Conservation (phyloP, 2,113 vertebrate genomes). For the Rynchops niger region DNA sequence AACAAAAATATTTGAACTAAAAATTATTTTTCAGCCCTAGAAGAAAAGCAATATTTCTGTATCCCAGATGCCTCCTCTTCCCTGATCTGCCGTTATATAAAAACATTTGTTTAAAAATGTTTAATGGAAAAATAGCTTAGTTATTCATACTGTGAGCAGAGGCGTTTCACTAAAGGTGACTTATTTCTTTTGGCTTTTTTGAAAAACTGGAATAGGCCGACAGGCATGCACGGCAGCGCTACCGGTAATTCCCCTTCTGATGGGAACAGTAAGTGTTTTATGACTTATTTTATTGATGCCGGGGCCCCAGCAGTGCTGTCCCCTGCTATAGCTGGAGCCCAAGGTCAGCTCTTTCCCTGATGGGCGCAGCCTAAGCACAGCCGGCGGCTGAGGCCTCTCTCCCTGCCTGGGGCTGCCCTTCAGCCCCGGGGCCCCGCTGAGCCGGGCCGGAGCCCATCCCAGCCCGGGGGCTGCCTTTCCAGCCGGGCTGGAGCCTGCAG, state of each 20-base stretch:
- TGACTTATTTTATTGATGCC: background rate
- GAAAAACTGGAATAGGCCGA: background rate
- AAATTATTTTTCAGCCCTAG: background rate
- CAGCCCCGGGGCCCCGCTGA: background rate
- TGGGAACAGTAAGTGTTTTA: background rate
- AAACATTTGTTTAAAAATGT: background rate
- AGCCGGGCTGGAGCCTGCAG: no score
- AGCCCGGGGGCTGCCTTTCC: no score
- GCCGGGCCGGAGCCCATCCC: accelerated
- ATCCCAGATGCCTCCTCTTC: background rate
- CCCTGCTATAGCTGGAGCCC: background rate
- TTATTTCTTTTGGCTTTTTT: background rate
- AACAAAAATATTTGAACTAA: background rate
- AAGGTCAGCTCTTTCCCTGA: background rate
- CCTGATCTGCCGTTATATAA: background rate
- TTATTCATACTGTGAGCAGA: background rate
- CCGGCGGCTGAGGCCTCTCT: background rate
- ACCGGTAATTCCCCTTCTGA: background rate
- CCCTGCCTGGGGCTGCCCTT: background rate
- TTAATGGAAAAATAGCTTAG: background rate
- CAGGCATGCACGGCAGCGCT: background rate
- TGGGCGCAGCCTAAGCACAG: no score
- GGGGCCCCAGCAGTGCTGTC: accelerated
- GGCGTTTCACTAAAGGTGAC: background rate
- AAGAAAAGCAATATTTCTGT: background rate